phyloP scores from a whole-genome alignment of 2,113 vertebrate genomes.

The Mormyrus iriodes region DNA sequence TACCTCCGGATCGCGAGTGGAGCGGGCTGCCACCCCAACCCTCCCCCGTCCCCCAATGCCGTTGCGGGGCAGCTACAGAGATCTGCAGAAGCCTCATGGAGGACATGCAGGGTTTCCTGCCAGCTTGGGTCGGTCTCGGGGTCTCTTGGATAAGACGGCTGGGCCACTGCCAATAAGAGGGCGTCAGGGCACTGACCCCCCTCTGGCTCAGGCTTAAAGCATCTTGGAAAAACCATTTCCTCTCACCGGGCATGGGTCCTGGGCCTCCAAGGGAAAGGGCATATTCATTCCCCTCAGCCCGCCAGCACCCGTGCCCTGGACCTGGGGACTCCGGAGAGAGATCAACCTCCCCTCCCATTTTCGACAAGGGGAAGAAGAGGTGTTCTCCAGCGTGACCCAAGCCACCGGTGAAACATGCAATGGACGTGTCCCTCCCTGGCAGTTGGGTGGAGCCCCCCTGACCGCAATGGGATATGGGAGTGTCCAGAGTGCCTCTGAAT shows the following conservation, averaged over 20 bases:
- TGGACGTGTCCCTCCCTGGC: conserved; percentile 16
- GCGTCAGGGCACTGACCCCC: conserved; percentile 26
- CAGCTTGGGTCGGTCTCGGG: neutral
- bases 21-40: neutral
- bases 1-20: neutral
- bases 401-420: neutral
- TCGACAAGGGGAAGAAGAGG: neutral
- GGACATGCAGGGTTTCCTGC: neutral
- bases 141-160: conserved; percentile 12
- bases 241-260: conserved; percentile 28
- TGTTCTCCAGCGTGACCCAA: neutral
- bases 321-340: neutral
- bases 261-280: conserved; percentile 15
- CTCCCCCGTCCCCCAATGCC: neutral
- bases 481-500: neutral
- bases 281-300: conserved; percentile 25
- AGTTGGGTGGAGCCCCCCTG: neutral
- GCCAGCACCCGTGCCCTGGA: neutral
- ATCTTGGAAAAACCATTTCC: conserved; percentile 33
- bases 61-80: neutral
- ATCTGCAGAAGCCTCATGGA: neutral
- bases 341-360: neutral
- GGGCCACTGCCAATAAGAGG: conserved; percentile 27
- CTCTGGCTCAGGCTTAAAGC: conserved; percentile 32
- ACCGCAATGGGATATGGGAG: neutral